Base-by-base conservation (phyloP, 2,797 vertebrate genomes). In the Cyclopterus lumpus region DNA sequence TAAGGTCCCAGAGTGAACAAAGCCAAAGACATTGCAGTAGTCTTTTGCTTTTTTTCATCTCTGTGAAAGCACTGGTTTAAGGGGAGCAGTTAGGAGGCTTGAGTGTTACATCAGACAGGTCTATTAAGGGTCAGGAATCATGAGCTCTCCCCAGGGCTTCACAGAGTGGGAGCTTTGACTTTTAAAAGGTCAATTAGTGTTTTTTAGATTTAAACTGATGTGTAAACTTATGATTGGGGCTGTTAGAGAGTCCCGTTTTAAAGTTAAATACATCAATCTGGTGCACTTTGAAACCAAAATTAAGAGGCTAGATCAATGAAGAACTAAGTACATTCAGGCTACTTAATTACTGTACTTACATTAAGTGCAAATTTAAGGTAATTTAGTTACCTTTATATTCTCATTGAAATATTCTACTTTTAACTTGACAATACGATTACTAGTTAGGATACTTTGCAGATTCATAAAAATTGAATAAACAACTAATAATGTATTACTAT, bases 181-280 rank as follows among this genome's bases (percentile, higher is more conserved):
- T 14, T 59, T 51, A 77, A 81, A 70, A 67, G 30, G 69, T 82
- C 71, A 75, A 28, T 82, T 71, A 63, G 32, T 51, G 49, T 70
- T 80, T 86, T 86, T 75, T 59, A 55, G 61, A 46, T 64, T 63
- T 60, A 62, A 79, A 71, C 63, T 72, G 79, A 87, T 81, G 82
- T 69, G 80, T 79, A 89, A 89, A 87, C 40, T 58, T 81, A 75
- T 75, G 80, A 89, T 75, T 79, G 22, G 4, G 42, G 68, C 69
- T 85, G 22, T 82, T 69, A 58, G 69, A 48, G 69, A 76, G 46
- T 49, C 20, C 20, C 0, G 9, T 49, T 49, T 48, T 10, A 49
- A n/a, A 49, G 20, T 22, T 10, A n/a, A 49, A 49, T 22, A 4
- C 46, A 49, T 49, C 46, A 49, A 49, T 49, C 20, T 49, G 46